phyloP scores from a whole-genome alignment of 2,888 invertebrate genomes.

The Nemoura dubitans region DNA sequence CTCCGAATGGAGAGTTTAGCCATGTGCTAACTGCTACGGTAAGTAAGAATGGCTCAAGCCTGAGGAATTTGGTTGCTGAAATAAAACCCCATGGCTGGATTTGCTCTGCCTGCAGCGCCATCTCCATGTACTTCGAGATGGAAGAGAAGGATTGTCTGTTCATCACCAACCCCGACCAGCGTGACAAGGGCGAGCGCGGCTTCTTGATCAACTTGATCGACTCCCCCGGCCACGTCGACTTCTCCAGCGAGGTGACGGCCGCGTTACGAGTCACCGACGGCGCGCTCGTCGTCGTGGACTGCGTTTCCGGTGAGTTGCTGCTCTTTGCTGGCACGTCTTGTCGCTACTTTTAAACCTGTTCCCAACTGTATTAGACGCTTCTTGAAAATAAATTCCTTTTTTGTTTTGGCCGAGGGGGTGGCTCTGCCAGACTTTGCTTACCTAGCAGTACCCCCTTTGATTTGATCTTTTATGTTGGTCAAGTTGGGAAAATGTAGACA shows the following conservation, averaged over 20 bases:
- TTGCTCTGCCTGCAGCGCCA: slow-evolving; percentile 76
- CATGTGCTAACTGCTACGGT: too few relatives aligned
- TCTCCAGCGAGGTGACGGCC: slow-evolving; percentile 99
- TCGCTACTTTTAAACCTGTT: background rate
- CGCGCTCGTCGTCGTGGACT: slow-evolving; percentile 99
- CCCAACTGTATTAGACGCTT: too few relatives aligned
- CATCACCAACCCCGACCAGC: slow-evolving; percentile 90
- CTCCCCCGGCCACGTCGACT: slow-evolving; percentile 99
- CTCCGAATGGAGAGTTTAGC: too few relatives aligned
- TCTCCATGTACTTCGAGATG: slow-evolving; percentile 99
- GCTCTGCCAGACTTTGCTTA: too few relatives aligned
- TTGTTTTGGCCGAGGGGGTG: too few relatives aligned
- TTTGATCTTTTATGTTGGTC: too few relatives aligned
- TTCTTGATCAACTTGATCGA: slow-evolving; percentile 99
- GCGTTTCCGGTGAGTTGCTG: slow-evolving; percentile 86
- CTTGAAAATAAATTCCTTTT: too few relatives aligned
- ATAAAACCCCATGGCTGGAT: too few relatives aligned
- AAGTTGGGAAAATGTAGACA: too few relatives aligned
- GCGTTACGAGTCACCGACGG: slow-evolving; percentile 99
- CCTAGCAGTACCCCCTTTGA: too few relatives aligned
- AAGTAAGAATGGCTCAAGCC: too few relatives aligned
- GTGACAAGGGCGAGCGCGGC: slow-evolving; percentile 89
- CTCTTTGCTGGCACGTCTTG: background rate
- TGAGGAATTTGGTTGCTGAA: too few relatives aligned
- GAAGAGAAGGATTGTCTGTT: slow-evolving; percentile 93